phyloP scores from a whole-genome alignment of 2,797 vertebrate genomes.

The Oreortyx pictus region DNA sequence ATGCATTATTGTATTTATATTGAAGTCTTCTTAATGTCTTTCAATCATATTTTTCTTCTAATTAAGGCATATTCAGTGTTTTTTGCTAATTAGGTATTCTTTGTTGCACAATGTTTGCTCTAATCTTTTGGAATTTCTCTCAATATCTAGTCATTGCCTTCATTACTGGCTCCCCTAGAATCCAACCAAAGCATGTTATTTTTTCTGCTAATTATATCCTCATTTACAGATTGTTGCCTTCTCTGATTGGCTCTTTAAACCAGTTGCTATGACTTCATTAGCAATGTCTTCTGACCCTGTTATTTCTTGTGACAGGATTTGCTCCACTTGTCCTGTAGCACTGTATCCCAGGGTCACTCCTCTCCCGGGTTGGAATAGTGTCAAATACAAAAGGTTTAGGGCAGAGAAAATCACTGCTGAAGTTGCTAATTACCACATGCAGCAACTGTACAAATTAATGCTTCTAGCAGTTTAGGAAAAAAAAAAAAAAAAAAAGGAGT shows the following conservation, averaged over 20 bases:
- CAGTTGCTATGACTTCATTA: slow-evolving; percentile 90
- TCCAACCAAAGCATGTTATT: slow-evolving; percentile 84
- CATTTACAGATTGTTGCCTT: slow-evolving; percentile 85
- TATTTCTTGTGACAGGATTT: slow-evolving; percentile 87
- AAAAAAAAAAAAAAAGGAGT: slow-evolving; percentile 53
- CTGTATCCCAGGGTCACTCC: slow-evolving; percentile 81
- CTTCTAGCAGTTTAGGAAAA: slow-evolving; percentile 37
- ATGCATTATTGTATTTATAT: slow-evolving; percentile 57
- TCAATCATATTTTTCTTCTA: slow-evolving; percentile 79
- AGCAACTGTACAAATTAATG: slow-evolving; percentile 72
- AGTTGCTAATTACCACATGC: slow-evolving; percentile 78
- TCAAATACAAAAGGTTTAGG: slow-evolving; percentile 76
- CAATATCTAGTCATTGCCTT: slow-evolving; percentile 83
- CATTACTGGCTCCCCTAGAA: slow-evolving; percentile 83
- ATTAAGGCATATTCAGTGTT: slow-evolving; percentile 82
- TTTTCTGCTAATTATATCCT: slow-evolving; percentile 87
- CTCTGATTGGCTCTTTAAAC: slow-evolving; percentile 82
- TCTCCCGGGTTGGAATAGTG: slow-evolving; percentile 76
- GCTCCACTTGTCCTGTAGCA: slow-evolving; percentile 82
- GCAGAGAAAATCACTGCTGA: slow-evolving; percentile 64
- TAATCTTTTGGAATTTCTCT: slow-evolving; percentile 86
- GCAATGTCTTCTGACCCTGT: slow-evolving; percentile 86
- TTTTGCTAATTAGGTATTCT: slow-evolving; percentile 86
- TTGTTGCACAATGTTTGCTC: slow-evolving; percentile 86
- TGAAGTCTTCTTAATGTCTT: slow-evolving; percentile 68